Base-by-base conservation (phyloP, 2,797 vertebrate genomes). In the Tadarida brasiliensis region DNA sequence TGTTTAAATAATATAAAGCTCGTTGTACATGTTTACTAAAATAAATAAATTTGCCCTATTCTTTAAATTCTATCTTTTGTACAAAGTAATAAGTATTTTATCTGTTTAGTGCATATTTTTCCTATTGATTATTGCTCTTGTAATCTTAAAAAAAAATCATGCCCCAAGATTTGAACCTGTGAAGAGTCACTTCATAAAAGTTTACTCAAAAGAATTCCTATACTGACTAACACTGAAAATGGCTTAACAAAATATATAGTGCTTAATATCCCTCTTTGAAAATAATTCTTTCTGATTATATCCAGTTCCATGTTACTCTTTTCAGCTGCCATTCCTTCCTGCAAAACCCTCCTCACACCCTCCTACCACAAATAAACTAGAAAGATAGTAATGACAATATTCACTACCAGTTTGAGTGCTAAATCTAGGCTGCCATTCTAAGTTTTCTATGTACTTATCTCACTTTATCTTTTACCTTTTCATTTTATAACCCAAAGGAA, bases 61-160 rank as follows among this genome's bases (percentile, higher is more conserved):
- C 65, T 94, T 94, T 61, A 78, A 92, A 94, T 49, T 85, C 26
- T 65, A 77, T 57, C n/a, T 22, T 94, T 93, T 71, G 35, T 30
- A 28, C 22, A 85, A 2, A n/a, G 7, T 70, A 81, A 22, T 61
- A 76, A 77, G 35, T 51, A 74, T 56, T 93, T 94, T 28, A 85
- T 76, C 61, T 70, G 11, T 30, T 35, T 51, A 30, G 10, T 39
- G n/a, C 28, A 20, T 24, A 85, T 65, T 84, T 88, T 67, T 92
- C 24, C 70, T 51, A 81, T 54, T 28, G 30, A n/a, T 70, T 56
- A 70, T 9, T 33, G 6, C 7, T 70, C 26, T 87, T n/a, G 10
- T 35, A 74, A 91, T 59, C 71, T 85, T 86, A 5, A n/a, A 51
- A 70, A 86, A 92, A 81, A 68, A 77, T 56, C 12, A 61, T 47